phyloP scores from a whole-genome alignment of 1,140 invertebrate species.

The Drosophila biarmipes region DNA sequence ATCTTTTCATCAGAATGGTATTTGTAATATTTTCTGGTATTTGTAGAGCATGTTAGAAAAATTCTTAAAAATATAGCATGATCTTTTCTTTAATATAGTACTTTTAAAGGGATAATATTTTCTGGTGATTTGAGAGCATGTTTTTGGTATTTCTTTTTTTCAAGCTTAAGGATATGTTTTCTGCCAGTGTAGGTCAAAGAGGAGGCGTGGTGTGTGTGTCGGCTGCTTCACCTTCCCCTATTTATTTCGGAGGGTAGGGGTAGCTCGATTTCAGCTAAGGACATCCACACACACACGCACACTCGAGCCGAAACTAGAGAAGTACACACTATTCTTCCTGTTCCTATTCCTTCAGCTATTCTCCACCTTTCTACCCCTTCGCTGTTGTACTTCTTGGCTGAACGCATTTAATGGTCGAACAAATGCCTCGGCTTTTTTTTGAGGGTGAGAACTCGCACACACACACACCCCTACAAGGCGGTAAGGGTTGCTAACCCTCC shows the following conservation, averaged over 20 bases:
- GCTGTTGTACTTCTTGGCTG: slow-evolving; percentile 13
- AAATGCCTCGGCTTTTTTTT: slow-evolving; percentile 26
- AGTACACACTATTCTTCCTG: slow-evolving; percentile 42
- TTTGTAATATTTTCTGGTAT: too few species aligned
- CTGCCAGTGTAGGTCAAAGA: slow-evolving; percentile 23
- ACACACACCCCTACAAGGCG: neutral
- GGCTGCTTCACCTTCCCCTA: slow-evolving; percentile 10
- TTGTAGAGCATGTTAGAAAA: too few species aligned
- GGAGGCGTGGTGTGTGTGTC: slow-evolving; percentile 39
- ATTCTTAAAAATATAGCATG: too few species aligned
- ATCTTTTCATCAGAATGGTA: too few species aligned
- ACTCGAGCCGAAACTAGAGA: slow-evolving; percentile 9
- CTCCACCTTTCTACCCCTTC: neutral
- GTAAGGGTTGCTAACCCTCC: slow-evolving; percentile 44
- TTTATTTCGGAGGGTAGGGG: slow-evolving; percentile 12
- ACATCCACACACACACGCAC: slow-evolving; percentile 12
- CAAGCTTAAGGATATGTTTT: neutral
- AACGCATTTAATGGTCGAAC: slow-evolving; percentile 70
- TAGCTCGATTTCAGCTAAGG: slow-evolving; percentile 43
- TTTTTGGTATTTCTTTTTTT: neutral
- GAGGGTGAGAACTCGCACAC: slow-evolving; percentile 33
- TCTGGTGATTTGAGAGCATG: too few species aligned
- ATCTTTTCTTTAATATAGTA: too few species aligned
- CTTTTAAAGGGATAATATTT: too few species aligned
- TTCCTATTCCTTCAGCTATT: slow-evolving; percentile 24